Percentiles rank a stretch among this genome's conserved stretches.
phyloP scores from a whole-genome alignment of 2,888 invertebrate species.

The Apodemia zela region DNA sequence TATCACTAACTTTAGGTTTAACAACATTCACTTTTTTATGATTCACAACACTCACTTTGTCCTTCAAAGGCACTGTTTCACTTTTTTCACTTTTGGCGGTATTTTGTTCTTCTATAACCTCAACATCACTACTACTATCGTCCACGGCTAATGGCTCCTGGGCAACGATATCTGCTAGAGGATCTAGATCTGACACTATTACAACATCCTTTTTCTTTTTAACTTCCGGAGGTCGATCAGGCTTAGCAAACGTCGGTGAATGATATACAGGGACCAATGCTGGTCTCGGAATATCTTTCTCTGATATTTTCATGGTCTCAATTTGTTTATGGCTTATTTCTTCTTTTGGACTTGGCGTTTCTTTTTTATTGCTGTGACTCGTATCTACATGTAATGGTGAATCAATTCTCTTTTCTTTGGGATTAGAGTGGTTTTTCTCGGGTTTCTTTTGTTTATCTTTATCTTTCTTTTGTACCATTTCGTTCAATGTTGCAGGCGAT shows the following conservation, averaged over 20 bases:
- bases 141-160: conserved; percentile 59
- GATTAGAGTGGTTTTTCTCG: conserved; percentile 37
- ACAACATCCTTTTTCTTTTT: conserved; percentile 15
- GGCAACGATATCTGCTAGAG: conserved; percentile 47
- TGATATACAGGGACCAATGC: conserved; percentile 48
- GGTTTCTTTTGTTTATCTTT: conserved; percentile 47
- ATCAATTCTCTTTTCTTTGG: conserved; percentile 36
- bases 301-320: conserved; percentile 54
- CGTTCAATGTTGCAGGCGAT: conserved; percentile 67
- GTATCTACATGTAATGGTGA: conserved; percentile 59
- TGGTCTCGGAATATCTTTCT: conserved; percentile 63
- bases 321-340: conserved; percentile 56
- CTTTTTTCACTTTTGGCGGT: conserved; percentile 55
- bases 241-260: conserved; percentile 10
- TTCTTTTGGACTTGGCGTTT: conserved; percentile 50
- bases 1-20: conserved; percentile 42
- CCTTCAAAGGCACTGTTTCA: conserved; percentile 68
- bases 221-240: conserved; percentile 15
- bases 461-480: conserved; percentile 53
- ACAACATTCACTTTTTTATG: conserved; percentile 38
- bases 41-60: conserved; percentile 43
- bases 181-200: conserved; percentile 30
- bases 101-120: conserved; percentile 57
- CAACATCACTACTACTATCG: conserved; percentile 75
- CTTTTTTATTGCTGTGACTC: conserved; percentile 48